These are phyloP conservation scores for Campylomormyrus tamandua DNA, from an alignment of 2,113 vertebrate species.

Conservation along the genomic window DNA sequence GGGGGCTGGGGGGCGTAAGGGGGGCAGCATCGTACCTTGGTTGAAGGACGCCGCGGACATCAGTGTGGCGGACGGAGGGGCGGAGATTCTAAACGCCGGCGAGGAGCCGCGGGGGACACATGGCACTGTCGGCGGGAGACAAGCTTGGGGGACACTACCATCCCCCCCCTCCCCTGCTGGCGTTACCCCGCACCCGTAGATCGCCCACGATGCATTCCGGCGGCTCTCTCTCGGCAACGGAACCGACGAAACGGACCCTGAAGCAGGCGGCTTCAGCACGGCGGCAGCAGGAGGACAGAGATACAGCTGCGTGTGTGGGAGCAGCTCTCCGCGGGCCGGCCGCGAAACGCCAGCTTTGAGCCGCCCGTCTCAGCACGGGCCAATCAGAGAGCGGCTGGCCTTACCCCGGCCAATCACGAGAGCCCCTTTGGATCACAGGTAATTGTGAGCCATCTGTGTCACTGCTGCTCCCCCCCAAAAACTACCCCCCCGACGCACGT, in stretches of 20 bases:
- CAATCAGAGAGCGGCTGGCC: not conserved
- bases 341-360: not conserved
- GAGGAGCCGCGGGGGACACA: not conserved
- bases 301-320: not conserved
- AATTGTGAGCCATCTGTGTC: not conserved
- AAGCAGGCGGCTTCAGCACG: not conserved
- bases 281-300: not conserved
- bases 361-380: not conserved
- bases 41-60: conserved; percentile 11
- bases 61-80: not conserved
- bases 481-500: not conserved
- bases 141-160: not conserved
- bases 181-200: not conserved
- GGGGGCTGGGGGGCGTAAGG: not conserved
- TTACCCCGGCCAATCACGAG: not conserved
- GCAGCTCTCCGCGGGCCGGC: not conserved
- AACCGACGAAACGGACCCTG: not conserved
- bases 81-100: not conserved
- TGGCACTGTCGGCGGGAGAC: not conserved
- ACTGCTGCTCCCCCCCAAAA: not conserved
- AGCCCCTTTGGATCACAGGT: not conserved
- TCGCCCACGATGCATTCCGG: not conserved
- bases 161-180: not conserved
- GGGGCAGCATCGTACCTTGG: not conserved
- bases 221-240: not conserved